Conservation (phyloP, 2,113 vertebrate genomes). For the Solea solea region DNA sequence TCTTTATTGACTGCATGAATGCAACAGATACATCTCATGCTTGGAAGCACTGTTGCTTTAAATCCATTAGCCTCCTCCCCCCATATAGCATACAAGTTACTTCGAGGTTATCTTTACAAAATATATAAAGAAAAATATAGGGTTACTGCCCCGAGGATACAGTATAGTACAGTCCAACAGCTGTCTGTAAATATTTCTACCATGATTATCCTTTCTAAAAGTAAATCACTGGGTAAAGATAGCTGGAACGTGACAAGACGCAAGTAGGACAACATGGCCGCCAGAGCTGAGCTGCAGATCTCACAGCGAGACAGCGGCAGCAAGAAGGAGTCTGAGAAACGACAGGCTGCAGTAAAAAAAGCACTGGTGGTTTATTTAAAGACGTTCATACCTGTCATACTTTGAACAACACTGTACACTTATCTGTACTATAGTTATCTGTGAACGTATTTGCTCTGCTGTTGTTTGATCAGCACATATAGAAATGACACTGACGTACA, state of each 20-base stretch:
- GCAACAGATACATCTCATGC: background rate
- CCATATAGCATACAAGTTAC: constrained; percentile 75
- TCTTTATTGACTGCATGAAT: constrained; percentile 5
- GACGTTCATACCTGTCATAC: background rate
- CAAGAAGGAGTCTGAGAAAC: constrained; percentile 1
- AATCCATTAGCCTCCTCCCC: constrained; percentile 22
- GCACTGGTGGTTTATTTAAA: background rate
- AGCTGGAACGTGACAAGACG: constrained; percentile 95
- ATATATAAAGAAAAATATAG: constrained; percentile 97
- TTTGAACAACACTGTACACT: too few species aligned
- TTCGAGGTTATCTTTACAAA: constrained; percentile 88
- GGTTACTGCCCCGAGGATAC: constrained; percentile 88
- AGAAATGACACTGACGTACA: too few species aligned
- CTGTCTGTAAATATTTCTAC: constrained; percentile 97
- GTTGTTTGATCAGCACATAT: too few species aligned
- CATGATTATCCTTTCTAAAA: constrained; percentile 98
- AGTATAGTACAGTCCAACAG: constrained; percentile 91
- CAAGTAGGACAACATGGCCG: constrained; percentile 84
- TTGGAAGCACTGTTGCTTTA: constrained; percentile 47
- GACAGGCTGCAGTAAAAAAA: constrained; percentile 1
- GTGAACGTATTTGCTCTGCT: too few species aligned
- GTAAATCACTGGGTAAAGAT: constrained; percentile 97
- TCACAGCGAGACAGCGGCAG: constrained; percentile 20
- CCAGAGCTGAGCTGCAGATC: constrained; percentile 76
- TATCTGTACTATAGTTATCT: too few species aligned